Evolutionary conservation across 1,140 invertebrate species (phyloP), one percentile per base, ranked within the genome.

Genomic region (Magallana gigas): DNA sequence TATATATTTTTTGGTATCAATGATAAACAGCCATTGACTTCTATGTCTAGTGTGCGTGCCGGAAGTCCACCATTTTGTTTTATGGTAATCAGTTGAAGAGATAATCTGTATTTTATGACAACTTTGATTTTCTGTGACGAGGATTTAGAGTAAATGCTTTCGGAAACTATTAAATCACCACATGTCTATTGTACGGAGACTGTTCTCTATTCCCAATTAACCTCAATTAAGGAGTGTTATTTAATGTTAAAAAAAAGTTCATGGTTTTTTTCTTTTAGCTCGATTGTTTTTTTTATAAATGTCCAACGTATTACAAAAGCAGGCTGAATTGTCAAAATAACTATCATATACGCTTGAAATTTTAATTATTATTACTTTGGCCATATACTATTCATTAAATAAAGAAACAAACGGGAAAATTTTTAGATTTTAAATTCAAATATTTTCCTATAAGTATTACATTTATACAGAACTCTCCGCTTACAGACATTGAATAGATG

Each of bases 51-150:
- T 7, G 11, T 9, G 68, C 23, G 68, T 76, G 68, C 68, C 23
- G 68, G 68, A 76, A 18, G 36, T 76, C 68, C 68, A 29, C 68
- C 23, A 23, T 76, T 76, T 76, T 76, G 36, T 76, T 29, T 76
- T 12, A 18, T 76, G 68, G 8, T 29, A 36, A 76, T 76, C 68
- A 76, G 12, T 29, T 76, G 68, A 18, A 29, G 68, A 12, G 4
- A 29, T 76, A 76, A 76, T 76, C 29, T 76, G 18, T 23, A 36
- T 76, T 29, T 76, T 76, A 12, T 76, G 23, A 76, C 12, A 29
- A 29, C 23, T 36, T 76, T 71, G 23, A 62, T 76, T 29, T 76
- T 76, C 23, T 36, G 23, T 76, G 23, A 76, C 36, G 23, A 76
- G 23, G 68, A 29, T 36, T 76, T 29, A 29, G 68, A 5, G 68